phyloP scores from a whole-genome alignment of 2,888 invertebrate genomes.

The Atrina japonica region DNA sequence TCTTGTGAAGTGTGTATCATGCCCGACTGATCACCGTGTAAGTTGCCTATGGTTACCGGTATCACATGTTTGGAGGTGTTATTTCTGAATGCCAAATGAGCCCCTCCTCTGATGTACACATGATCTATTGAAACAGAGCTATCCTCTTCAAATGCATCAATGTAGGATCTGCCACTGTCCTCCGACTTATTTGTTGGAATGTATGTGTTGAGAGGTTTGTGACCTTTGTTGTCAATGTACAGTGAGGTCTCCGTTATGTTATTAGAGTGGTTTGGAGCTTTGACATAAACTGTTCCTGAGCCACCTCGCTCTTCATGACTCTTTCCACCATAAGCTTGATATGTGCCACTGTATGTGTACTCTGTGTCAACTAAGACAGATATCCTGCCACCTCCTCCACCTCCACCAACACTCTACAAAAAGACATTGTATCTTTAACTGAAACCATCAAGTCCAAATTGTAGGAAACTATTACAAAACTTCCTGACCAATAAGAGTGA shows the following conservation, averaged over 20 bases:
- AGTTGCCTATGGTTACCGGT: conserved; percentile 51
- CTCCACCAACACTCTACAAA: conserved; percentile 60
- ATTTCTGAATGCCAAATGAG: conserved; percentile 56
- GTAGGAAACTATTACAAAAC: too few relatives aligned
- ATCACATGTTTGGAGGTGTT: conserved; percentile 18
- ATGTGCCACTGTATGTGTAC: conserved; percentile 58
- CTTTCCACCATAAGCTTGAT: conserved; percentile 60
- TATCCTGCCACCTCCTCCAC: conserved; percentile 70
- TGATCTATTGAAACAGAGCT: conserved; percentile 47
- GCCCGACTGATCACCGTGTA: conserved; percentile 65
- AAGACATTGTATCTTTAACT: too few relatives aligned
- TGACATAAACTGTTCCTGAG: conserved; percentile 63
- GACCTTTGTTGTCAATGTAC: conserved; percentile 63
- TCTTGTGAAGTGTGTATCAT: conserved; percentile 61
- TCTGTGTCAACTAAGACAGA: conserved; percentile 54
- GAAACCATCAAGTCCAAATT: too few relatives aligned
- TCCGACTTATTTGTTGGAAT: conserved; percentile 41
- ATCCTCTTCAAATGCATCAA: conserved; percentile 47
- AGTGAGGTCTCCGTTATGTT: conserved; percentile 44
- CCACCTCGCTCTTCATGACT: conserved; percentile 62
- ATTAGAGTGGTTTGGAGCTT: conserved; percentile 36
- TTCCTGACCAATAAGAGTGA: too few relatives aligned
- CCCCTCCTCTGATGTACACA: conserved; percentile 57
- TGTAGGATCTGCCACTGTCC: conserved; percentile 62
- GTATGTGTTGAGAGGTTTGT: conserved; percentile 52